Evolutionary conservation across 1,140 invertebrate genomes (phyloP).

Genomic region (Drosophila prosaltans): DNA sequence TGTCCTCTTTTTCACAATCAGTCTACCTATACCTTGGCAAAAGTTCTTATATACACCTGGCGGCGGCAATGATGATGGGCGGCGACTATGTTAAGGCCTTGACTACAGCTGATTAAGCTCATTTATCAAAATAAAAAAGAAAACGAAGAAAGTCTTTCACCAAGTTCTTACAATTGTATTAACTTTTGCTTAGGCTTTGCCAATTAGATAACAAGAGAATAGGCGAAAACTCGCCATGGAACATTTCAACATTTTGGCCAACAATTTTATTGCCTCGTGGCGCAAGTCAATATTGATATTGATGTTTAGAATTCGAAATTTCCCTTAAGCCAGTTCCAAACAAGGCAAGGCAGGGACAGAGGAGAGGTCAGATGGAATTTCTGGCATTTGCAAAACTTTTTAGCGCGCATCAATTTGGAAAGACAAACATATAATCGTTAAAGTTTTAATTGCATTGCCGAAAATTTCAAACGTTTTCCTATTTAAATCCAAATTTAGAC

Average conservation of each 20-base stretch:
- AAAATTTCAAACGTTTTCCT: slow-evolving; percentile 33
- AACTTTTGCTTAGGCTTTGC: slow-evolving; percentile 23
- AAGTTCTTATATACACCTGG: slow-evolving; percentile 2
- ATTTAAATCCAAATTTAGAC: slow-evolving; percentile 39
- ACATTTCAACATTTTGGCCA: slow-evolving; percentile 14
- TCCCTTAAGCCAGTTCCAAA: neutral
- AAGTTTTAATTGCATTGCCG: slow-evolving; percentile 66
- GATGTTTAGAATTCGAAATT: slow-evolving; percentile 51
- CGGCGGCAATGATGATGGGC: neutral
- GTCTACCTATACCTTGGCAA: neutral
- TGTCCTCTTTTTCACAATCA: neutral
- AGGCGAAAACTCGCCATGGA: neutral
- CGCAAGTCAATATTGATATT: slow-evolving; percentile 64
- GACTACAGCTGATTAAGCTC: slow-evolving; percentile 68
- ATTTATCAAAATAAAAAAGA: slow-evolving; percentile 49
- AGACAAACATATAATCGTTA: slow-evolving; percentile 68
- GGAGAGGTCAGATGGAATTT: slow-evolving; percentile 28
- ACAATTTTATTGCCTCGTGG: slow-evolving; percentile 13
- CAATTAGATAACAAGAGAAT: neutral
- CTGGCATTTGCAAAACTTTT: slow-evolving; percentile 51
- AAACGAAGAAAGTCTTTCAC: slow-evolving; percentile 19
- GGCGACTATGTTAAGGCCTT: slow-evolving; percentile 14
- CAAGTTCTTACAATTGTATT: slow-evolving; percentile 6
- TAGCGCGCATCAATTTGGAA: slow-evolving; percentile 44
- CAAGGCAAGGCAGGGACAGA: neutral